A percentile compares a stretch with the other conserved stretches of the same genome.
phyloP scores from a whole-genome alignment of 92 coral and sea anemone species.

The Siderastrea radians region DNA sequence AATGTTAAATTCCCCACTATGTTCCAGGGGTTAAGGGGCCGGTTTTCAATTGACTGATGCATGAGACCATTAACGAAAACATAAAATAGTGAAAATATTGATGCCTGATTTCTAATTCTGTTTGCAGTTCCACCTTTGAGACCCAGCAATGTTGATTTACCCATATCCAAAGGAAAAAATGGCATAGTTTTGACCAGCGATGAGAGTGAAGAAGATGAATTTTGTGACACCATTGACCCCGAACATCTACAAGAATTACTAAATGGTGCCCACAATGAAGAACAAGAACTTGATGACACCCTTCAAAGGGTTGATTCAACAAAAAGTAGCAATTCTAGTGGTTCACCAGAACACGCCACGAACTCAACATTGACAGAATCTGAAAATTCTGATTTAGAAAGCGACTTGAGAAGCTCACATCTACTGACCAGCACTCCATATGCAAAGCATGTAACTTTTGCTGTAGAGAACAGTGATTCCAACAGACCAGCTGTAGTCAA shows the following conservation, averaged over 20 bases:
- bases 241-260: conserved; percentile 80
- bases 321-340: conserved; percentile 28
- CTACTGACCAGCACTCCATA: conserved; percentile 86
- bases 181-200: conserved; percentile 65
- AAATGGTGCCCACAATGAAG: conserved; percentile 48
- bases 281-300: conserved; percentile 10
- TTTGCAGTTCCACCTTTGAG: conserved; percentile 39
- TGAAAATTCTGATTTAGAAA: conserved; percentile 74
- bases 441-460: conserved; percentile 92
- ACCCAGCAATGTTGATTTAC: conserved; percentile 3
- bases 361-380: conserved; percentile 76
- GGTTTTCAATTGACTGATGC: too few relatives aligned
- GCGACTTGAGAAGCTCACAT: conserved; percentile 31
- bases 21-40: too few relatives aligned
- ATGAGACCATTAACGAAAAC: too few relatives aligned
- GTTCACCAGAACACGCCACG: conserved; percentile 57
- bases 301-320: conserved; percentile 30
- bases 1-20: too few relatives aligned
- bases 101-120: neutral
- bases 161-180: conserved; percentile 11
- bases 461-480: conserved; percentile 43
- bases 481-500: neutral
- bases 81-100: neutral
- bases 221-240: conserved; percentile 97
- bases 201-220: conserved; percentile 94